Base-by-base conservation (phyloP, 2,113 vertebrate species). In the Melanostigma gelatinosum region DNA sequence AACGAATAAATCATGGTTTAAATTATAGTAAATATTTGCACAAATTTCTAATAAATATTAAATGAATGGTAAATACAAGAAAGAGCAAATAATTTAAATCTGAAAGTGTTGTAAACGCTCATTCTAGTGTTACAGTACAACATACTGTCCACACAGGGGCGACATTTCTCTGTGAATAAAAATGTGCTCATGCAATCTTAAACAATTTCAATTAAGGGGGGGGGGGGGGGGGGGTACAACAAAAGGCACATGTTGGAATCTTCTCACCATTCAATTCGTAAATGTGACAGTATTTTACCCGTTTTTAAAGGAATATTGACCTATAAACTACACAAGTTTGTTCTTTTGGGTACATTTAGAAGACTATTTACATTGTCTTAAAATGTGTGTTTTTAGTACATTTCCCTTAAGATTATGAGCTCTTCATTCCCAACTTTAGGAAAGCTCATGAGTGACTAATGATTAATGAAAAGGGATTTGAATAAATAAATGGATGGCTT, bases 141-240 rank as follows among this genome's bases (percentile, higher is more conserved):
- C 0, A 29, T 0, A 5, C 0, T 50, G 4, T 0, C 82, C 86
- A 85, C 81, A 73, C 0, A 0, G 9, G 4, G 84, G 79, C 44
- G 79, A 27, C 32, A 78, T 75, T 65, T 84, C 73, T 20, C 79
- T 48, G 22, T 24, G 1, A 75, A 67, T 77, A 8, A 24, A 32
- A 27, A 11, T 7, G 15, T 10, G 11, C 32, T 52, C 4, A 22
- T 29, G 64, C 9, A 36, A 34, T 13, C 2, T 55, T 50, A 34
- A 34, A 34, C 6, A 34, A 1, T 6, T 15, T 3, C 4, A 32
- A 32, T 32, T 4, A 32, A 32, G 29, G 29, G 16, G 46, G 46
- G 15, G 46, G 13, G 46, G 5, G n/a, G 0, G 32, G 32, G 6
- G 5, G 50, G 6, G 0, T 27, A 40, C n/a, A 57, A 29, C n/a